phyloP scores from a whole-genome alignment of 2,797 vertebrate species.

The Cossypha heuglini region DNA sequence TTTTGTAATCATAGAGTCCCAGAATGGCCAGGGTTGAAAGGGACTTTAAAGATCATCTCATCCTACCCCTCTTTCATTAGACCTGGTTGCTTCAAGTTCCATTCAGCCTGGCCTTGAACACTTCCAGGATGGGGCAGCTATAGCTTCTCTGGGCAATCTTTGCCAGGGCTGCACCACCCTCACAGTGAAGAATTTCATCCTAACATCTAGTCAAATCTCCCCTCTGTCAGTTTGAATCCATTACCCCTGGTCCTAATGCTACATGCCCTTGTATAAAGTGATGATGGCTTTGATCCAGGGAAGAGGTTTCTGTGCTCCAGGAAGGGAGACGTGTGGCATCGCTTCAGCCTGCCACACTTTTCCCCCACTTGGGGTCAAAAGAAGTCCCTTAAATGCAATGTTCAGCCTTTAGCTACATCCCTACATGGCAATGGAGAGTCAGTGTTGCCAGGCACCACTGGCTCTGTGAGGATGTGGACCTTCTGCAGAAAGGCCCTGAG shows the following conservation, averaged over 20 bases:
- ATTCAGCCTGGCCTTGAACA: background rate
- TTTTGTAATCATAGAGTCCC: fast-evolving
- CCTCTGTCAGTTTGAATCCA: background rate
- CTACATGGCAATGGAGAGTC: background rate
- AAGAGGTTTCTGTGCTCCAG: background rate
- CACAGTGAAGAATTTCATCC: background rate
- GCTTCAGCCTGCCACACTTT: background rate
- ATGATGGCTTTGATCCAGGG: background rate
- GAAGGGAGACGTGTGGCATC: background rate
- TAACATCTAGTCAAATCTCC: background rate
- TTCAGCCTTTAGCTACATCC: background rate
- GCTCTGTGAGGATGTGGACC: fast-evolving
- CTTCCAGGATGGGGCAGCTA: background rate
- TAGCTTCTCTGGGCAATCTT: background rate
- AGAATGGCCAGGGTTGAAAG: background rate
- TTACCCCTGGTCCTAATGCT: background rate
- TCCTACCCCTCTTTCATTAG: background rate
- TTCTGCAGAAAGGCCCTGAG: background rate
- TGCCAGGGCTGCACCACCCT: background rate
- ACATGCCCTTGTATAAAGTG: background rate
- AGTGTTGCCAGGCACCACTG: background rate
- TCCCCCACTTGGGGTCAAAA: background rate
- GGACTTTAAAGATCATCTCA: background rate
- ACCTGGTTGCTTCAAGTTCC: background rate
- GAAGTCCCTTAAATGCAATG: background rate